Conservation (phyloP, 2,113 vertebrate species). For the Centrocercus urophasianus region DNA sequence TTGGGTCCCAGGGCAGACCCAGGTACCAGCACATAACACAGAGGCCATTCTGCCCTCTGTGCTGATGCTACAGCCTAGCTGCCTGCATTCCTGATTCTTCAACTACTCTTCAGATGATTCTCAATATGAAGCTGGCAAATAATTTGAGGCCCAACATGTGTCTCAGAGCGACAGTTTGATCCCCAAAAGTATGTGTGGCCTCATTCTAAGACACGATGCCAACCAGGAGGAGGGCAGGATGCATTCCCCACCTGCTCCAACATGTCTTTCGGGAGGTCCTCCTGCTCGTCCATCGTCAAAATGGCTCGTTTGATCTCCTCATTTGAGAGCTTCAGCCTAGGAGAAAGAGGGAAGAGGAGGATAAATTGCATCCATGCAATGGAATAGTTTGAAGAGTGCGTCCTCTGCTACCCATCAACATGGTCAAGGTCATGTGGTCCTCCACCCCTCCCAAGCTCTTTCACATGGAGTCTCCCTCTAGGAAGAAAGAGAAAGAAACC, state of each 20-base stretch:
- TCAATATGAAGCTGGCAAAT: not conserved
- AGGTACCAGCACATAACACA: not conserved
- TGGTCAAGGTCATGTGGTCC: not conserved
- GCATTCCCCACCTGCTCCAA: conserved; percentile 89
- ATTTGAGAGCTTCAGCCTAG: conserved; percentile 95
- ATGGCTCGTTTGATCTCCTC: conserved; percentile 98
- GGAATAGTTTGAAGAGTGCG: rapidly evolving
- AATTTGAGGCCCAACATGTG: not conserved
- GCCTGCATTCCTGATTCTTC: not conserved
- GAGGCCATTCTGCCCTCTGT: not conserved
- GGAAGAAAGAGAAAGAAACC: not conserved
- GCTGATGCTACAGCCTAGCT: rapidly evolving
- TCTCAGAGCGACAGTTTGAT: rapidly evolving
- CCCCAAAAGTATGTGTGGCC: rapidly evolving
- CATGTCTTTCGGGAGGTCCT: conserved; percentile 99
- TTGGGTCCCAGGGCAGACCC: rapidly evolving
- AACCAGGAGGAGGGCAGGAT: rapidly evolving
- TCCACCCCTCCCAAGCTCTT: not conserved
- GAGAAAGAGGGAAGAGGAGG: conserved; percentile 1
- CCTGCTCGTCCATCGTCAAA: conserved; percentile 97
- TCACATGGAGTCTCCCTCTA: not conserved
- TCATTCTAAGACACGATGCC: not conserved
- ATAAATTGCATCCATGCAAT: not conserved
- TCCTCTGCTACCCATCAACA: not conserved
- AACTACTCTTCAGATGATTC: not conserved